A percentile compares a stretch with the other conserved stretches of the same genome.
Evolutionary conservation across 1,140 invertebrate genomes (phyloP).

Genomic region (Drosophila navojoa): DNA sequence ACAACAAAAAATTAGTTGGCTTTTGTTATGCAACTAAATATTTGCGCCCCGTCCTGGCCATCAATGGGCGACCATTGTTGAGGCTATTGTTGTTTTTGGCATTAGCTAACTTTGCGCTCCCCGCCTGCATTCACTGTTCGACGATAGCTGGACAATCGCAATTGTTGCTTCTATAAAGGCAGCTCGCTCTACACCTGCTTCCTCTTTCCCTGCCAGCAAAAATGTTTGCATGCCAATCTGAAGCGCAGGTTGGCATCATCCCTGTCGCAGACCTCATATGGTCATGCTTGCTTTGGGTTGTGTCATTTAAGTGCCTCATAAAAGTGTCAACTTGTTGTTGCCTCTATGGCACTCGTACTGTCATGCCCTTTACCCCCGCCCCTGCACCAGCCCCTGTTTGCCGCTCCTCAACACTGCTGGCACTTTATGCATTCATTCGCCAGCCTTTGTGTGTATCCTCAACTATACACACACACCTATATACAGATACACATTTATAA

Average conservation of each 20-base stretch:
- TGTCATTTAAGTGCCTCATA: constrained; percentile 81
- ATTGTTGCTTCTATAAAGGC: constrained; percentile 57
- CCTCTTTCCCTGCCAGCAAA: constrained; percentile 13
- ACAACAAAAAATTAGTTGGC: constrained; percentile 58
- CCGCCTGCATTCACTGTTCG: not conserved
- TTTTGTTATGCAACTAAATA: constrained; percentile 60
- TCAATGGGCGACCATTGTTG: constrained; percentile 40
- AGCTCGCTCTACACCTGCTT: constrained; percentile 11
- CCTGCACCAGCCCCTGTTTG: too few species aligned
- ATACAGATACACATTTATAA: constrained; percentile 12
- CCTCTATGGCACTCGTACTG: constrained; percentile 41
- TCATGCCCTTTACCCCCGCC: constrained; percentile 28
- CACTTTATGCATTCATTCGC: constrained; percentile 46
- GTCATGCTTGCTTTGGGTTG: constrained; percentile 62
- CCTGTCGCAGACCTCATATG: constrained; percentile 34
- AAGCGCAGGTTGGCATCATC: constrained; percentile 28
- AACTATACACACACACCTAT: constrained; percentile 5
- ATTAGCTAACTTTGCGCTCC: constrained; percentile 35
- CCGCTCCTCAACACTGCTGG: constrained; percentile 37
- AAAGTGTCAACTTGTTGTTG: constrained; percentile 79
- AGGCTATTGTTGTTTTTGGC: constrained; percentile 50
- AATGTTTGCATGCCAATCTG: constrained; percentile 76
- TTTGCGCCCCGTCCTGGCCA: constrained; percentile 41
- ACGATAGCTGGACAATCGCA: constrained; percentile 58
- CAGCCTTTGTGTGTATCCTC: constrained; percentile 38